phyloP scores from a whole-genome alignment of 1,140 invertebrate genomes.

The Acarapis woodi region DNA sequence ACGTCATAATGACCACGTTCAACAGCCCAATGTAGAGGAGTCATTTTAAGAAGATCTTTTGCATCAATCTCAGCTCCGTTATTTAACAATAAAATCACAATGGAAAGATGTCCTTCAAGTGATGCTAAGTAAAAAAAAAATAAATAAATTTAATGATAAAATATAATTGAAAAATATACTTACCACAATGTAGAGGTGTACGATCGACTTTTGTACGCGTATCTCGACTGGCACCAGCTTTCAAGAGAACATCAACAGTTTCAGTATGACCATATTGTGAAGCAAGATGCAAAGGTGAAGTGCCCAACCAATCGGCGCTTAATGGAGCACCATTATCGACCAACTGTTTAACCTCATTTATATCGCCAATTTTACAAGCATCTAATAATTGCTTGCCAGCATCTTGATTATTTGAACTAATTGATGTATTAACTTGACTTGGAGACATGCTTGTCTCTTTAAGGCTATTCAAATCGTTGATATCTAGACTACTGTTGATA shows the following conservation, averaged over 20 bases:
- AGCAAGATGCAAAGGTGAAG: conserved; percentile 57
- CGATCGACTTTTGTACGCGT: conserved; percentile 68
- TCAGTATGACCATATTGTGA: conserved; percentile 48
- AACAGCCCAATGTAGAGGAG: conserved; percentile 74
- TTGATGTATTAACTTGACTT: too few relatives aligned
- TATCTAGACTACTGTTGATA: too few relatives aligned
- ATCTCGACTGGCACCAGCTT: conserved; percentile 55
- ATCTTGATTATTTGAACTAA: too few relatives aligned
- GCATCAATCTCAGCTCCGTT: conserved; percentile 42
- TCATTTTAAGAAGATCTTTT: conserved; percentile 70
- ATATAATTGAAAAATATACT: too few relatives aligned
- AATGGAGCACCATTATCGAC: conserved; percentile 64
- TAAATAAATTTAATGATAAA: too few relatives aligned
- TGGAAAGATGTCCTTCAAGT: conserved; percentile 46
- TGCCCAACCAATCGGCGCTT: conserved; percentile 60
- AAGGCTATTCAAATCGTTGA: too few relatives aligned
- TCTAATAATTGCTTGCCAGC: conserved; percentile 52
- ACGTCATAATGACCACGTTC: conserved; percentile 42
- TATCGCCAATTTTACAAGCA: conserved; percentile 42
- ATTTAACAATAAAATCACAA: conserved; percentile 42
- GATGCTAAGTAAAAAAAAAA: too few relatives aligned
- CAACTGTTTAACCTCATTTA: conserved; percentile 38
- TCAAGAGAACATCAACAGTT: conserved; percentile 46
- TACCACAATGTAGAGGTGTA: conserved; percentile 60
- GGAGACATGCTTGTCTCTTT: too few relatives aligned